A percentile compares a stretch with the other conserved stretches of the same genome.
These are phyloP conservation scores for Herpetotheres cachinnans DNA, from an alignment of 2,113 vertebrate genomes.

Conservation along the genomic window DNA sequence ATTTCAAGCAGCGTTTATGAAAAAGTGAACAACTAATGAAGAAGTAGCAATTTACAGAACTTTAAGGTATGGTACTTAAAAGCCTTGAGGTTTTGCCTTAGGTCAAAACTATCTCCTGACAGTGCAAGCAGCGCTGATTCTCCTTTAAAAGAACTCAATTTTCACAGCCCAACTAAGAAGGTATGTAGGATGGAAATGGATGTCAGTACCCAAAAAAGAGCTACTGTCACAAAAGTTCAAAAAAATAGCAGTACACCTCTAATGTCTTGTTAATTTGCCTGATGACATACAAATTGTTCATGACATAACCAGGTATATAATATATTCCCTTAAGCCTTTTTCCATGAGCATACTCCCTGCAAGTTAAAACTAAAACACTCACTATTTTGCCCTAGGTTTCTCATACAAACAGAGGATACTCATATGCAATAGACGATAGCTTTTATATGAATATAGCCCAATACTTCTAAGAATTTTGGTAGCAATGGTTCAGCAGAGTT, in stretches of 20 bases:
- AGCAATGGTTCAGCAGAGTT: background rate
- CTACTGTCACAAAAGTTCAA: background rate
- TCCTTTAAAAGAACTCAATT: background rate
- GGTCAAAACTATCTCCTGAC: background rate
- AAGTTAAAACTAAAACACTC: background rate
- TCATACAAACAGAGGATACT: background rate
- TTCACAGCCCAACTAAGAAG: background rate
- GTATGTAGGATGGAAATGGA: rapidly evolving
- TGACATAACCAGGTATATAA: background rate
- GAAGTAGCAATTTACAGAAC: background rate
- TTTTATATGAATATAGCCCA: background rate
- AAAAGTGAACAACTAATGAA: background rate
- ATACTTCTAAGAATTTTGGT: background rate
- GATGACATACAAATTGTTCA: background rate
- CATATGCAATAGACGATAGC: background rate
- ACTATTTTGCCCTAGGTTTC: background rate
- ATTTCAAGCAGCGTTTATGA: background rate
- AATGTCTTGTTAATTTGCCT: background rate
- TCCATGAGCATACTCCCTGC: background rate
- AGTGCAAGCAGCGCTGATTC: background rate
- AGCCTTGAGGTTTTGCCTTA: background rate
- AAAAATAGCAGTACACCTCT: background rate
- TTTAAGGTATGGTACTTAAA: background rate
- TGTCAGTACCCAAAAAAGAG: background rate
- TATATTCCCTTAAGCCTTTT: background rate